phyloP scores from a whole-genome alignment of 1,140 invertebrate genomes.

The Zaprionus taronus region DNA sequence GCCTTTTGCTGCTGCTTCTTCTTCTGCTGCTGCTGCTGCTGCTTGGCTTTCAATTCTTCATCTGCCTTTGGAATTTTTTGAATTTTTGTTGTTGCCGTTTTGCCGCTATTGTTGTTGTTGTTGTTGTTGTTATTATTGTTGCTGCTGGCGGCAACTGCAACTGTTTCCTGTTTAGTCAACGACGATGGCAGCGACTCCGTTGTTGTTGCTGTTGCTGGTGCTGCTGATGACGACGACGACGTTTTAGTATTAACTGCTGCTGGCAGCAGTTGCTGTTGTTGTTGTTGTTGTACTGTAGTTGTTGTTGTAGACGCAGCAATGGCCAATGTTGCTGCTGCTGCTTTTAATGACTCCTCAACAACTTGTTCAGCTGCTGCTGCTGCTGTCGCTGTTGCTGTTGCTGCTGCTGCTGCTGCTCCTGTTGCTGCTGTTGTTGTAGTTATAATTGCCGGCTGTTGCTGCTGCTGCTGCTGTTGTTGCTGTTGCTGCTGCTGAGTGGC shows the following conservation, averaged over 20 bases:
- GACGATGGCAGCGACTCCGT: slow-evolving; percentile 11
- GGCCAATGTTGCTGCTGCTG: slow-evolving; percentile 45
- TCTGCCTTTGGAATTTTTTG: slow-evolving; percentile 78
- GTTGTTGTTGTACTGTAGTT: slow-evolving; percentile 55
- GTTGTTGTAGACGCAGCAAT: slow-evolving; percentile 32
- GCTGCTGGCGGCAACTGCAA: slow-evolving; percentile 69
- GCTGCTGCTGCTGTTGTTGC: slow-evolving; percentile 55
- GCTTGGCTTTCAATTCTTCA: slow-evolving; percentile 75
- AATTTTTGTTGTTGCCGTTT: slow-evolving; percentile 67
- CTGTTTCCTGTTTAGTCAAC: slow-evolving; percentile 78
- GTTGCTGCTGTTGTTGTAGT: slow-evolving; percentile 54
- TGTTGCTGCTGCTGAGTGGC: slow-evolving; percentile 62
- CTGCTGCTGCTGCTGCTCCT: slow-evolving; percentile 33
- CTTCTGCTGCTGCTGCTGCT: slow-evolving; percentile 18
- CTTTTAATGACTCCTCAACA: slow-evolving; percentile 79
- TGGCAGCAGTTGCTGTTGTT: slow-evolving; percentile 40
- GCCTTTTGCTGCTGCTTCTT: slow-evolving; percentile 52
- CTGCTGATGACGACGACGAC: slow-evolving; percentile 20
- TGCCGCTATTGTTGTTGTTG: slow-evolving; percentile 21
- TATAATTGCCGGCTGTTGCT: slow-evolving; percentile 53
- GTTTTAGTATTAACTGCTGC: slow-evolving; percentile 52
- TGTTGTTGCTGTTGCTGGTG: slow-evolving; percentile 8
- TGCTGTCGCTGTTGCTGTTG: slow-evolving; percentile 53
- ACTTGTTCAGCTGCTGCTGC: slow-evolving; percentile 78
- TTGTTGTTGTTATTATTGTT: slow-evolving; percentile 21